These are phyloP conservation scores for Conchocele bisecta DNA, from an alignment of 2,888 invertebrate species.

Conservation along the genomic window DNA sequence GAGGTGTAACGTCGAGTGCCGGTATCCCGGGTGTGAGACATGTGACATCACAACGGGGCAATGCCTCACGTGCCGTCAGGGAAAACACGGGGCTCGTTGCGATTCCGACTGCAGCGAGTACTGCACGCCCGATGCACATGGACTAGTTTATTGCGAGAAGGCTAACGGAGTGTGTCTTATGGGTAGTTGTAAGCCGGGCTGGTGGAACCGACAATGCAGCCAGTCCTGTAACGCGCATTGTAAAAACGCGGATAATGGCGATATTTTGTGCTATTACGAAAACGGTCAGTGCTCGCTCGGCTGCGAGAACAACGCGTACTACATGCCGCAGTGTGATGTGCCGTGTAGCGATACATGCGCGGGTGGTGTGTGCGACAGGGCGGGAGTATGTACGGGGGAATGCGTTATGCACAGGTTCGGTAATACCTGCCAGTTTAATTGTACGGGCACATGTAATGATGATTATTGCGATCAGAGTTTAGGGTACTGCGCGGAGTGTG, in stretches of 20 bases:
- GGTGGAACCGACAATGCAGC: conserved; percentile 25
- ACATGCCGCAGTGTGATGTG: conserved; percentile 16
- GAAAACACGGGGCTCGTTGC: background rate
- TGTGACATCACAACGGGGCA: background rate
- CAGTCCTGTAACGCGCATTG: conserved; percentile 28
- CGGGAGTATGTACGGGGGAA: conserved; percentile 17
- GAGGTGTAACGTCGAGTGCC: background rate
- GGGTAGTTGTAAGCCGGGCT: conserved; percentile 28
- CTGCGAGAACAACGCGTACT: conserved; percentile 24
- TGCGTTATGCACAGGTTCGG: conserved; percentile 25
- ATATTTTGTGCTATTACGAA: conserved; percentile 15
- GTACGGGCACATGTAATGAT: conserved; percentile 42
- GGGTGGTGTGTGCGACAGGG: conserved; percentile 15
- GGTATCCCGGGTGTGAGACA: background rate
- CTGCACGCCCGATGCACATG: conserved; percentile 9
- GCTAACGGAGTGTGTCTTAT: conserved; percentile 27
- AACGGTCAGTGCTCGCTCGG: conserved; percentile 36
- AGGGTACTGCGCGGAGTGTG: conserved; percentile 44
- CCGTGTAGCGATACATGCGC: conserved; percentile 32
- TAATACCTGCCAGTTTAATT: conserved; percentile 2
- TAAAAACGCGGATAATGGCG: background rate
- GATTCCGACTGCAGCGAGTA: conserved; percentile 1
- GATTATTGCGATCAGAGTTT: conserved; percentile 24
- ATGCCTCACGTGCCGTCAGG: background rate
- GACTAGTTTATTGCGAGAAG: conserved; percentile 27